Conservation (phyloP, 2,888 invertebrate genomes). For the Philonicus albiceps region DNA sequence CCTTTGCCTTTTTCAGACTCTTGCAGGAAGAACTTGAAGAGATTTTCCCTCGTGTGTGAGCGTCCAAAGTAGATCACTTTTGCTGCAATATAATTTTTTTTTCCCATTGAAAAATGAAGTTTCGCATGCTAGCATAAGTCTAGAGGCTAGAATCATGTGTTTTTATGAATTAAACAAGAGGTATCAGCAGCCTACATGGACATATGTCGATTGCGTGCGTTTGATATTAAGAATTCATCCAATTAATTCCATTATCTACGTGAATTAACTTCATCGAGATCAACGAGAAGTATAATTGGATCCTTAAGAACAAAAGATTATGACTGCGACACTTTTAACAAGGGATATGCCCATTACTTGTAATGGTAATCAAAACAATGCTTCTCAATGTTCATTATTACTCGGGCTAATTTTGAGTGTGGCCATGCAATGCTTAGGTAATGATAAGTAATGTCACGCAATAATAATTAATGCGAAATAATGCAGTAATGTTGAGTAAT, state of each 20-base stretch:
- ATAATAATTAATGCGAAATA: too few species aligned
- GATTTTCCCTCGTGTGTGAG: not conserved
- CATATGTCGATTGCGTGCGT: not conserved
- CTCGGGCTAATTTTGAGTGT: too few species aligned
- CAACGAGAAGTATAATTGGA: not conserved
- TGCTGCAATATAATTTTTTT: not conserved
- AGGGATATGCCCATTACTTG: too few species aligned
- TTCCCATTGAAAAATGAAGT: not conserved
- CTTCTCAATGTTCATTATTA: too few species aligned
- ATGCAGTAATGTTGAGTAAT: too few species aligned
- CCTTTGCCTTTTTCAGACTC: not conserved
- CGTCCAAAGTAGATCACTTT: not conserved
- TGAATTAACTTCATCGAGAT: not conserved
- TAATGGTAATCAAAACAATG: too few species aligned
- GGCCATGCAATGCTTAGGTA: too few species aligned
- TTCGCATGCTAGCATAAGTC: not conserved
- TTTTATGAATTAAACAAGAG: not conserved
- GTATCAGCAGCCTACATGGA: not conserved
- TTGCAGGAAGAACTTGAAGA: not conserved
- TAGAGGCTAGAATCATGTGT: not conserved
- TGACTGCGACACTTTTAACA: not conserved
- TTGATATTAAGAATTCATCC: not conserved
- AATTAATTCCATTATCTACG: not conserved
- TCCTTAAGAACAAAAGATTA: not conserved
- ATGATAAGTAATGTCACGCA: too few species aligned